Conservation (phyloP, 2,113 vertebrate species). For the Cepphus grylle region DNA sequence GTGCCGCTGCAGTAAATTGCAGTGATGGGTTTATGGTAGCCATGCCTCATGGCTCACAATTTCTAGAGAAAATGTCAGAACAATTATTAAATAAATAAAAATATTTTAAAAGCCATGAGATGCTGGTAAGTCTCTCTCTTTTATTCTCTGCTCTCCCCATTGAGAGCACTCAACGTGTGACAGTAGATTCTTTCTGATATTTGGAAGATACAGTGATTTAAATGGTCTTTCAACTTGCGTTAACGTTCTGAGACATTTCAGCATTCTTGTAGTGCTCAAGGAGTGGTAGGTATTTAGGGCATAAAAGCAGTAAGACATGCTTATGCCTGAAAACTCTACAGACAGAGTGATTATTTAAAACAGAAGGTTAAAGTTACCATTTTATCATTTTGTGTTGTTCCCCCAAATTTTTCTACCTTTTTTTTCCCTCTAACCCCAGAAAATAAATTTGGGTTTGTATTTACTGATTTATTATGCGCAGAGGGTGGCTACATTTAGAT, state of each 20-base stretch:
- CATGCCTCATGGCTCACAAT: background rate
- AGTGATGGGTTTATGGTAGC: background rate
- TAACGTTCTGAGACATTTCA: background rate
- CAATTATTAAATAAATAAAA: background rate
- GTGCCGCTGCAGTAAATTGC: background rate
- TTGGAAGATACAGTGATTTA: background rate
- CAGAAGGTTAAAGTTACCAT: background rate
- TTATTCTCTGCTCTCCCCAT: background rate
- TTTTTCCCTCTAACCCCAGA: background rate
- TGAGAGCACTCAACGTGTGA: fast-evolving
- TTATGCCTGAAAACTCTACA: background rate
- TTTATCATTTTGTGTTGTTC: background rate
- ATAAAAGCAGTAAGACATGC: background rate
- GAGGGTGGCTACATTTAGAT: background rate
- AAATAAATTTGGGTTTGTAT: background rate
- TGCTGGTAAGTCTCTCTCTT: background rate
- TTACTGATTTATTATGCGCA: background rate
- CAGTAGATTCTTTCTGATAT: background rate
- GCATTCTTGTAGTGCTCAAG: background rate
- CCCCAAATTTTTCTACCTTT: background rate
- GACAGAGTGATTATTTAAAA: background rate
- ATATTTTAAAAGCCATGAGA: background rate
- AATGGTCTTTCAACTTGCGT: background rate
- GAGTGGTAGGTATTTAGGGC: background rate
- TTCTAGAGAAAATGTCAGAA: background rate